These are phyloP conservation scores for Latrodectus hesperus DNA, from an alignment of 2,888 invertebrate species.

Conservation along the genomic window DNA sequence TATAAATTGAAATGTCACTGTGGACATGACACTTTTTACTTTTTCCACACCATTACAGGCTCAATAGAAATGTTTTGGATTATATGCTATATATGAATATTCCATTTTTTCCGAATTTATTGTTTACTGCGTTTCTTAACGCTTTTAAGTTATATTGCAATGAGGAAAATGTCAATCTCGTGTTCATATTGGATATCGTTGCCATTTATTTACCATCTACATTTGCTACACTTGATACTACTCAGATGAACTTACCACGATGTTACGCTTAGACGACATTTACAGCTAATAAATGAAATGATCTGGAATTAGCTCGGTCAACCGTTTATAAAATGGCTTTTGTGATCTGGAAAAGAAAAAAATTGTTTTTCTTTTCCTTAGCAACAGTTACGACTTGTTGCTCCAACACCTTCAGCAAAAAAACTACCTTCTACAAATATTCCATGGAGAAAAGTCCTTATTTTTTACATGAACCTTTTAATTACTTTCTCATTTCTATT, in stretches of 20 bases:
- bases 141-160: no score
- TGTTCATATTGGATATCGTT: not conserved
- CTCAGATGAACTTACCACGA: slow-evolving; percentile 16
- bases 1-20: no score
- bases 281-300: slow-evolving; percentile 27
- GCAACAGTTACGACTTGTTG: slow-evolving; percentile 21
- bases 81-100: no score
- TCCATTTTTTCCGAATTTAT: no score
- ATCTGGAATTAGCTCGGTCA: slow-evolving; percentile 31
- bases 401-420: not conserved
- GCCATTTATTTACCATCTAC: not conserved
- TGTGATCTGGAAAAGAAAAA: slow-evolving; percentile 12
- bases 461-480: no score
- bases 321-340: slow-evolving; percentile 23
- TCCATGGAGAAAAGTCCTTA: no score
- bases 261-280: slow-evolving; percentile 14
- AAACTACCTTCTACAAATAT: no score
- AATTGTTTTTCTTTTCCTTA: slow-evolving; percentile 13
- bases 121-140: no score
- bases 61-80: no score
- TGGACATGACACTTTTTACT: no score
- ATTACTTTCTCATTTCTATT: no score
- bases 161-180: not conserved
- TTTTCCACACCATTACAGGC: no score
- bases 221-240: not conserved